These are phyloP conservation scores for Erpobdella octoculata DNA, from an alignment of 2,888 invertebrate genomes.

Conservation along the genomic window DNA sequence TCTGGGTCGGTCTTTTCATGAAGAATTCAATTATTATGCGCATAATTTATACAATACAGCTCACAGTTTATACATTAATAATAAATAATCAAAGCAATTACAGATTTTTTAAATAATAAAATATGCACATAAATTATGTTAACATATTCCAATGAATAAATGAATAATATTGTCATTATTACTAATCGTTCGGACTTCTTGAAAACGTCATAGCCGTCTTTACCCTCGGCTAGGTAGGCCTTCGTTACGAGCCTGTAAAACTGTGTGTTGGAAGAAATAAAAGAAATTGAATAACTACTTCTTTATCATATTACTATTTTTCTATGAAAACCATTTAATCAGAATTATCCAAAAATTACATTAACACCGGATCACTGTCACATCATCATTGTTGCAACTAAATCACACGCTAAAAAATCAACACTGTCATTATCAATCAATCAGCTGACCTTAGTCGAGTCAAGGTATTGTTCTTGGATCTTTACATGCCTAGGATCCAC, in stretches of 20 bases:
- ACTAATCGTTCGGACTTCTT: constrained; percentile 68
- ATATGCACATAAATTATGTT: background rate
- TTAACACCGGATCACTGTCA: too few species aligned
- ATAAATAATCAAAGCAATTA: background rate
- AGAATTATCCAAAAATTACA: too few species aligned
- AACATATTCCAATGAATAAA: background rate
- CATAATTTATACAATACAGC: background rate
- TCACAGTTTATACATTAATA: background rate
- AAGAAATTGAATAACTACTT: background rate
- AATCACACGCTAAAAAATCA: too few species aligned
- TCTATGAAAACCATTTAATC: too few species aligned
- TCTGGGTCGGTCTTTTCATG: constrained; percentile 67
- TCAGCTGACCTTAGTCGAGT: constrained; percentile 54
- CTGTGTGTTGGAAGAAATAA: constrained; percentile 47
- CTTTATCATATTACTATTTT: background rate
- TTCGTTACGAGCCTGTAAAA: constrained; percentile 72
- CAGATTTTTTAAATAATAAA: background rate
- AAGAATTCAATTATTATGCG: background rate
- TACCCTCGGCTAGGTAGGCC: constrained; percentile 70
- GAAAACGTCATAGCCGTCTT: constrained; percentile 77
- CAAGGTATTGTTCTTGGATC: constrained; percentile 76
- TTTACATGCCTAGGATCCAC: constrained; percentile 66
- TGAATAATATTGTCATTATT: constrained; percentile 41
- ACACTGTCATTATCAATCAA: too few species aligned
- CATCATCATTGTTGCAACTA: too few species aligned